Evolutionary conservation across 2,888 invertebrate species (phyloP).

Genomic region (Gastracanthus pulcherrimus): DNA sequence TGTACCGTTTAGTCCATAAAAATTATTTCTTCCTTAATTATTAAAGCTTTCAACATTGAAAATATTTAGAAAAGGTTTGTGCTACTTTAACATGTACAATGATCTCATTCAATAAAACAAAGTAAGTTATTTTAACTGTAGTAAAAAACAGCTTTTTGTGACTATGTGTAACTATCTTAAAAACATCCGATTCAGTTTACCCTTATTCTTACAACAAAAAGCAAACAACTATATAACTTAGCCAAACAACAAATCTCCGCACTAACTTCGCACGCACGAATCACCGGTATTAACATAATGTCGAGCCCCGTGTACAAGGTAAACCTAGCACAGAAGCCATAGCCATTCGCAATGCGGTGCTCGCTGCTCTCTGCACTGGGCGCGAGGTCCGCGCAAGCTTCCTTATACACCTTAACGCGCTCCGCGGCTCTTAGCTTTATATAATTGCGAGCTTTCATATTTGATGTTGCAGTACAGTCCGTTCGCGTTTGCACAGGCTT

Average conservation of each 20-base stretch:
- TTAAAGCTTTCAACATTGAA: too few species aligned
- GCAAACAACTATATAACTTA: not conserved
- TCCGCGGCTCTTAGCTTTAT: conserved; percentile 43
- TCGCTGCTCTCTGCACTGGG: not conserved
- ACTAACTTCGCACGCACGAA: not conserved
- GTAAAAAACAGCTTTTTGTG: too few species aligned
- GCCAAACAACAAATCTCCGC: not conserved
- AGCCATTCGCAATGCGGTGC: not conserved
- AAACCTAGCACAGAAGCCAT: not conserved
- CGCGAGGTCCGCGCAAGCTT: not conserved
- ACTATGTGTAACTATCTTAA: too few species aligned
- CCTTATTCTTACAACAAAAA: too few species aligned
- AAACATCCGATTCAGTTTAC: too few species aligned
- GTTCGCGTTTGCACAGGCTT: conserved; percentile 44
- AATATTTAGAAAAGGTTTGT: too few species aligned
- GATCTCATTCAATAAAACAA: too few species aligned
- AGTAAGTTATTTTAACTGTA: too few species aligned
- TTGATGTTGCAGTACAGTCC: conserved; percentile 53
- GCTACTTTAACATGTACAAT: too few species aligned
- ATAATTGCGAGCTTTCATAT: conserved; percentile 62
- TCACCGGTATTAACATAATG: not conserved
- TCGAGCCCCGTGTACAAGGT: not conserved
- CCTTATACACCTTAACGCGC: not conserved
- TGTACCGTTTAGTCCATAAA: too few species aligned
- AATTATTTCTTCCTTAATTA: too few species aligned